phyloP scores from a whole-genome alignment of 1,140 invertebrate species.

The Brachionus plicatilis region DNA sequence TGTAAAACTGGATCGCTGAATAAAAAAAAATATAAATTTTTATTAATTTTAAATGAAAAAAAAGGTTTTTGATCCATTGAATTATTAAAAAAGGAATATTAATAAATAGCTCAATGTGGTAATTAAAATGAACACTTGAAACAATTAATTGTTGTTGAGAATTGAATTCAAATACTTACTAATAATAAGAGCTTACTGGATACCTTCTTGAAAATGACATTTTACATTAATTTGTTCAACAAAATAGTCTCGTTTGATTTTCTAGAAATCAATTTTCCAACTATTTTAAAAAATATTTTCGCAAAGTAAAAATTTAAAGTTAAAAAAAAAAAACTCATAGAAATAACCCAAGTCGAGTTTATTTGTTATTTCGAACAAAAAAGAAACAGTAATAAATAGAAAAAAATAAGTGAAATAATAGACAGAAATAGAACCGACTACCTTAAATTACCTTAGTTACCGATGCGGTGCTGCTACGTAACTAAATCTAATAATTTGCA shows the following conservation, averaged over 20 bases:
- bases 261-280: neutral
- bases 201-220: conserved; percentile 37
- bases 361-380: conserved; percentile 8
- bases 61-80: neutral
- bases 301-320: neutral
- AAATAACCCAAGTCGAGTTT: neutral
- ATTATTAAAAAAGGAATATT: neutral
- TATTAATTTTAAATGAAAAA: too few species aligned
- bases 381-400: neutral
- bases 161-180: neutral
- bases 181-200: conserved; percentile 22
- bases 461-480: conserved; percentile 36
- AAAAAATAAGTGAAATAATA: neutral
- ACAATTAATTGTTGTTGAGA: neutral
- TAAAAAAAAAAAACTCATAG: neutral
- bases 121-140: neutral
- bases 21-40: neutral
- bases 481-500: conserved; percentile 1
- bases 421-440: conserved; percentile 23
- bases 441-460: conserved; percentile 34
- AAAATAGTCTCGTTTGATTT: neutral
- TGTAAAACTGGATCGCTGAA: conserved; percentile 15
- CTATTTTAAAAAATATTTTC: neutral
- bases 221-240: neutral
- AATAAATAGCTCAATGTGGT: neutral